phyloP scores from a whole-genome alignment of 2,113 vertebrate genomes.

The Paradoxurus hermaphroditus region DNA sequence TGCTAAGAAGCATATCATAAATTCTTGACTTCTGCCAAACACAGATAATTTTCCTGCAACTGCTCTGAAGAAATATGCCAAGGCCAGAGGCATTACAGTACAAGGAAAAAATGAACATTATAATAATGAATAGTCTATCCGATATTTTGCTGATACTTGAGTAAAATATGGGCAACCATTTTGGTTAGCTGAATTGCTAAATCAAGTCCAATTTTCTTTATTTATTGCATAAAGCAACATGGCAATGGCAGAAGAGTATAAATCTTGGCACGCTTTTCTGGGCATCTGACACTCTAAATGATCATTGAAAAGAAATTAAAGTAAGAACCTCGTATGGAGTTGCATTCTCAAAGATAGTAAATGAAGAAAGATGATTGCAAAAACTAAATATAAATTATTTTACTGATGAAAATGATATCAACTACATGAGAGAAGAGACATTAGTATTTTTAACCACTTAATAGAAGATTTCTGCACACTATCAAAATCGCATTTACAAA shows the following conservation, averaged over 20 bases:
- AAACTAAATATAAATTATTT: background rate
- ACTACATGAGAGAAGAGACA: background rate
- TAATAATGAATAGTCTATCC: slow-evolving; percentile 75
- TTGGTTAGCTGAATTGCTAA: slow-evolving; percentile 60
- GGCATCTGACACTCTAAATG: slow-evolving; percentile 29
- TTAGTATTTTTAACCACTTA: background rate
- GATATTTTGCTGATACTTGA: slow-evolving; percentile 65
- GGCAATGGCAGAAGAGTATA: slow-evolving; percentile 16
- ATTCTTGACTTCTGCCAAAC: slow-evolving; percentile 80
- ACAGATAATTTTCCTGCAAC: slow-evolving; percentile 67
- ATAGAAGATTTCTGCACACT: background rate
- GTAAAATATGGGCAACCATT: slow-evolving; percentile 75
- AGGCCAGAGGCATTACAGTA: slow-evolving; percentile 72
- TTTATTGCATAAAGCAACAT: slow-evolving; percentile 60
- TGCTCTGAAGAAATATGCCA: slow-evolving; percentile 77
- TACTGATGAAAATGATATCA: background rate
- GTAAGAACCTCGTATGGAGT: background rate
- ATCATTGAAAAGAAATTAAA: slow-evolving; percentile 27
- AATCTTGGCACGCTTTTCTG: slow-evolving; percentile 18
- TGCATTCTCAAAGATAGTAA: background rate
- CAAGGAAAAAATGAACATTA: slow-evolving; percentile 71
- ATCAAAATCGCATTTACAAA: background rate
- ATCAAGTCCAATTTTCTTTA: slow-evolving; percentile 69
- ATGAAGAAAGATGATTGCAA: background rate
- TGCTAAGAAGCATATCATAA: slow-evolving; percentile 78